Evolutionary conservation across 2,888 invertebrate species (phyloP).

Genomic region (Achlya flavicornis): DNA sequence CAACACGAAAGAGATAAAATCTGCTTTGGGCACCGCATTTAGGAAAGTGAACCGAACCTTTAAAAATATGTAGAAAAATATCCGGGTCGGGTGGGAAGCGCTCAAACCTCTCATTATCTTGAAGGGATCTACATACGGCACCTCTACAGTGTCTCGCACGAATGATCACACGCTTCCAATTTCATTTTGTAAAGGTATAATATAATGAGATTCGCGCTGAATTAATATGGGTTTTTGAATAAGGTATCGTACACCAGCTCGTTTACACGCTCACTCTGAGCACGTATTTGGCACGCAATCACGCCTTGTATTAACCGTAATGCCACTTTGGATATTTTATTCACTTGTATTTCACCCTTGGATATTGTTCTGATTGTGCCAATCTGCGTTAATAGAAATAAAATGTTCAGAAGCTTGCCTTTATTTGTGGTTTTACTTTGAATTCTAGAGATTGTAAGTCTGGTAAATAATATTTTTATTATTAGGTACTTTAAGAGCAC

Average conservation of each 20-base stretch:
- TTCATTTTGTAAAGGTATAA: conserved; percentile 51
- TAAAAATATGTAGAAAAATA: conserved; percentile 20
- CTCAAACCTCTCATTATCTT: conserved; percentile 29
- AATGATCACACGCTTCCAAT: conserved; percentile 52
- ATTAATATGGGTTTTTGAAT: conserved; percentile 55
- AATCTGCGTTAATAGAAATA: background rate
- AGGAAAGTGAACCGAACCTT: conserved; percentile 7
- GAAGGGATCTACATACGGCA: conserved; percentile 20
- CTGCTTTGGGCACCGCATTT: conserved; percentile 7
- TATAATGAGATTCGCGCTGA: conserved; percentile 49
- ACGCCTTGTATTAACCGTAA: conserved; percentile 25
- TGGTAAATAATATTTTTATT: too few species aligned
- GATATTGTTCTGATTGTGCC: background rate
- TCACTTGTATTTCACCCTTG: background rate
- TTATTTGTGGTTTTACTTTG: too few species aligned
- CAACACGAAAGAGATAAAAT: conserved; percentile 2
- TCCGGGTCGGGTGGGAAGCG: conserved; percentile 22
- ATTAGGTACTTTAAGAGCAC: too few species aligned
- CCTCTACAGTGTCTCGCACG: conserved; percentile 27
- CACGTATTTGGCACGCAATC: conserved; percentile 34
- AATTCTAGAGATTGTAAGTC: too few species aligned
- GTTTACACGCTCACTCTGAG: conserved; percentile 19
- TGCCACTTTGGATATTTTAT: conserved; percentile 1
- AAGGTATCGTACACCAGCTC: conserved; percentile 19
- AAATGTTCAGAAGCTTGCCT: background rate